Percentiles rank a stretch among this genome's conserved stretches.
phyloP scores from a whole-genome alignment of 1,140 invertebrate genomes.

The Centruroides vittatus region DNA sequence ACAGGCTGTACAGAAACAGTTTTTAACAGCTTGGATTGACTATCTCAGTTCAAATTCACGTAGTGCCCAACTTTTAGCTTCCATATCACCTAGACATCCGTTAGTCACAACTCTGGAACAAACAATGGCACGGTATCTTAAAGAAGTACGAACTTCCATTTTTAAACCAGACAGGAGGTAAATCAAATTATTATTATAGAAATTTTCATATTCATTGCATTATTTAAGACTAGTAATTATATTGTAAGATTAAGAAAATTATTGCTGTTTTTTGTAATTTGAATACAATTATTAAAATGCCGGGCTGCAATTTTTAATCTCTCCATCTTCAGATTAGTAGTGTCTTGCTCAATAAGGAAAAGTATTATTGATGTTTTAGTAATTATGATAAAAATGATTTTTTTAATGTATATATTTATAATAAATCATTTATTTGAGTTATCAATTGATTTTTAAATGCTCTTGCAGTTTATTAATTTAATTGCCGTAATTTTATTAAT shows the following conservation, averaged over 20 bases:
- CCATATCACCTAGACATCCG: slow-evolving; percentile 42
- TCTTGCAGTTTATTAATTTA: too few species aligned
- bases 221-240: not conserved
- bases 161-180: slow-evolving; percentile 33
- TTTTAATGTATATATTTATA: too few species aligned
- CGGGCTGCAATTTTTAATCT: too few species aligned
- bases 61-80: slow-evolving; percentile 51
- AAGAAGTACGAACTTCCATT: slow-evolving; percentile 25
- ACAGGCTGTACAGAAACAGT: slow-evolving; percentile 53
- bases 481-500: too few species aligned
- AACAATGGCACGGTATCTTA: slow-evolving; percentile 39
- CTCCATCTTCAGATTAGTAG: not conserved
- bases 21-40: slow-evolving; percentile 55
- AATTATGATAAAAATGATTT: not conserved
- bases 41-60: slow-evolving; percentile 51
- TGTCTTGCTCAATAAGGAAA: not conserved
- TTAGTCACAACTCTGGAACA: slow-evolving; percentile 50
- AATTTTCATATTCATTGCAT: not conserved
- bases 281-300: not conserved
- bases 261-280: not conserved
- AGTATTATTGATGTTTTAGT: not conserved
- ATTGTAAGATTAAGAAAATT: not conserved
- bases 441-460: too few species aligned
- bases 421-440: too few species aligned
- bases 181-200: not conserved